Base-by-base conservation (phyloP, 2,113 vertebrate genomes). In the Prinia subflava region DNA sequence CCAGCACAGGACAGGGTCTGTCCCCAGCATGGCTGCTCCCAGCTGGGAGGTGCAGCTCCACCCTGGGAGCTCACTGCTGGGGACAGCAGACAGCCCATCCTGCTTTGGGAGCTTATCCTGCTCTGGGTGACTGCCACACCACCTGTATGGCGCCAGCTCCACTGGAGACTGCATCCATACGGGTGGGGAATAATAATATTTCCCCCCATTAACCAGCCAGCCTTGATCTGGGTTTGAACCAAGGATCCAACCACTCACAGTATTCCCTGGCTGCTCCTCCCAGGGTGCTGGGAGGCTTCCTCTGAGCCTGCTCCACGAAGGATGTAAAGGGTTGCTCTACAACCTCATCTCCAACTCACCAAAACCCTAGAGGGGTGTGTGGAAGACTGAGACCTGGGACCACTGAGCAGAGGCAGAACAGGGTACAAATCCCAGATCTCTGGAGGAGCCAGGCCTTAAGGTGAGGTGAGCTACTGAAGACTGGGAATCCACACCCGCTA, bases 11-110 rank as follows among this genome's bases (percentile, higher is more conserved):
- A 76, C 0, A 5, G 35, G 7, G 25, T 30, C 56, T 5, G 10
- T 28, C 53, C n/a, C 35, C 0, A 0, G 13, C 30, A 24, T 0
- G 2, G 59, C 84, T 69, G 50, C 46, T 87, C 13, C 24, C 47
- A 74, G 56, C n/a, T 1, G 1, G 41, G 25, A 93, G 25, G 18
- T 9, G 7, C 41, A 28, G 46, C 10, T 63, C 86, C 6, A 5
- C 24, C 15, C 21, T 5, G 13, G 31, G 22, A 55, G 56, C 35
- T 41, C 31, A 14, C 17, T 42, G 52, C 60, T 76, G 30, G 63
- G 5, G 22, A 42, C 31, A 67, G 67, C 16, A 7, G 39, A 41
- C 42, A 73, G 46, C 71, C 19, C 3, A 2, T 17, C 65, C 69
- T 44, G n/a, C 53, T 17, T 19, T n/a, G 24, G 41, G 30, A 53